These are phyloP conservation scores for Neolamprologus fasciatus DNA, from an alignment of 2,113 vertebrate genomes.

Conservation along the genomic window DNA sequence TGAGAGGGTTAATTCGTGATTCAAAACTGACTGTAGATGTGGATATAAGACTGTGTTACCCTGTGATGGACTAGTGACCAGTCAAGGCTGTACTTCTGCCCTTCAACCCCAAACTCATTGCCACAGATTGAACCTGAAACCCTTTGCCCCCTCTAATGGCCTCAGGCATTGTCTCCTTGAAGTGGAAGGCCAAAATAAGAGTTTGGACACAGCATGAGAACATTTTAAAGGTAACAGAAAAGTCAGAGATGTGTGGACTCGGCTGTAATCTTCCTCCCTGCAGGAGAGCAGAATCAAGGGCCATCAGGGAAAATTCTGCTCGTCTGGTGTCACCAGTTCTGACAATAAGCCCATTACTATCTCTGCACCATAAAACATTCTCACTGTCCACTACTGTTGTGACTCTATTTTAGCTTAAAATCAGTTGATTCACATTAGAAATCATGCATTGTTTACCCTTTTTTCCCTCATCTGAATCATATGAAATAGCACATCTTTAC, in stretches of 20 bases:
- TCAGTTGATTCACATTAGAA: background rate
- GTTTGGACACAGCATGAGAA: background rate
- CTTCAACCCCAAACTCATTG: background rate
- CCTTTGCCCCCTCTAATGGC: background rate
- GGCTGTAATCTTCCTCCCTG: background rate
- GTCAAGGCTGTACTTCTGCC: background rate
- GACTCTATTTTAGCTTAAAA: background rate
- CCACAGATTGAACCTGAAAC: background rate
- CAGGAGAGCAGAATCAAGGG: background rate
- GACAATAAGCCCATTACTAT: background rate
- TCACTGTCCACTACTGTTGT: background rate
- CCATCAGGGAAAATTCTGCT: background rate
- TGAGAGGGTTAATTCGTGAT: background rate
- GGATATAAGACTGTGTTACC: background rate
- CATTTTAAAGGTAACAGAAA: background rate
- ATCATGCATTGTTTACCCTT: background rate
- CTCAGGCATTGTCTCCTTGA: background rate
- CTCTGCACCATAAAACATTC: background rate
- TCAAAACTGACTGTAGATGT: background rate
- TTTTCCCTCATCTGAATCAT: background rate
- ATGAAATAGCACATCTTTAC: no score
- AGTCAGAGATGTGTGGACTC: background rate
- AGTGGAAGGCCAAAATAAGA: background rate
- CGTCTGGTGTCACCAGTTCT: background rate
- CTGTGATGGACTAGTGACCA: background rate